Base-by-base conservation (phyloP, 2,888 invertebrate genomes). In the Phlogophora meticulosa region DNA sequence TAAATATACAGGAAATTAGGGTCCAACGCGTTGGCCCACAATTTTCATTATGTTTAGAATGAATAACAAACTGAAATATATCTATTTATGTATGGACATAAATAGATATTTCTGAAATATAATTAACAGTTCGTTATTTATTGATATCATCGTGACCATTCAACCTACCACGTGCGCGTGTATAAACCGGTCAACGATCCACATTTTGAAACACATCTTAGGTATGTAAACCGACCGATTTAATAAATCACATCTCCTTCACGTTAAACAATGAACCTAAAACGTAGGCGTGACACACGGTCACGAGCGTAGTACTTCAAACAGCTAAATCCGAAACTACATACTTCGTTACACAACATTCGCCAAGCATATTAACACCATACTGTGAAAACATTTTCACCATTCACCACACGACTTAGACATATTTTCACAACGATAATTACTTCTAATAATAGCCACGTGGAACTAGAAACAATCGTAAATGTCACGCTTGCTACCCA, bases 311-410 rank as follows among this genome's bases (percentile, higher is more conserved):
- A 11, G 49, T 60, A 49, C 65, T 65, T 65, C 24, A 36, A 53
- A 59, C 22, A 48, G 17, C 28, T 55, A 24, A n/a, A 55, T 65
- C 56, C 59, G 13, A 71, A 66, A 64, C 51, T 71, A 52, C 32
- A 36, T 45, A 45, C 43, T 52, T 60, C 32, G 28, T 60, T 67
- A 52, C 52, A 64, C 57, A 61, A 64, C 42, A 45, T 67, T 67
- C 48, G 36, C 45, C n/a, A 34, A 42, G 42, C 58, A 20, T 48
- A 51, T 81, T 82, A 69, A 51, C 82, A 71, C 40, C 48, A 28
- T 48, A 68, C 34, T 82, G 75, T 77, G 60, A 82, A 82, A 32
- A 71, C 42, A 72, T 62, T 78, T 78, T 78, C 75, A 58, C 71
- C 46, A 46, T 72, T 59, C 7, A 64, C 42, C n/a, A 32, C 55